Evolutionary conservation across 1,140 invertebrate genomes (phyloP), one percentile per base, ranked within the genome.

Genomic region (Brachionus rubens): DNA sequence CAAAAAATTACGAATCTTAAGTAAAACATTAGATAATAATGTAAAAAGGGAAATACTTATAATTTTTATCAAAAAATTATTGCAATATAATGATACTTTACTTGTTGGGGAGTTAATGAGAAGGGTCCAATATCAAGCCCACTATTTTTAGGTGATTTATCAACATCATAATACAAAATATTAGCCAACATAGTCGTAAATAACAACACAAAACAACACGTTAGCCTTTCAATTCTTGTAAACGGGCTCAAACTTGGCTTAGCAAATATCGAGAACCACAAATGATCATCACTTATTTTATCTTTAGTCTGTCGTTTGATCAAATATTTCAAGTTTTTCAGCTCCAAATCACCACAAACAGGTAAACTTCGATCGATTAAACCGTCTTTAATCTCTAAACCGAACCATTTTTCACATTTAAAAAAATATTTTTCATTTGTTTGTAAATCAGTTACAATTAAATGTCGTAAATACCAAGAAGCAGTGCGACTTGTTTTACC

Each of bases 391-490:
- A 82, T 80, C 40, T 84, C 82, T 6, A 83, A 82, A 24, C 82
- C 83, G 46, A 85, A 65, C 84, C 83, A 84, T 75, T 80, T 81
- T 77, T 84, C 82, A 78, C 82, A 84, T 14, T 82, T 78, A 76
- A 84, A 84, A 77, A 82, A 81, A 78, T 81, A 87, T 75, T 86
- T 86, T 67, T 85, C 80, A n/a, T 84, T 83, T 0, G 86, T 88
- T 80, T 88, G 87, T n/a, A 88, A 78, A 77, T 88, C 88, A 30
- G 83, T 80, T 5, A 88, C 79, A 6, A 87, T 78, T 30, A 88
- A 80, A 77, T 85, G 83, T 33, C 84, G 85, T 21, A 87, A 80
- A 77, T 83, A 87, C 87, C 87, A 88, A 0, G 87, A 87, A 1
- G 83, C 85, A 14, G 82, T 78, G 26, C 83, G 81, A 3, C 86